phyloP scores from a whole-genome alignment of 1,140 invertebrate genomes.

The Contarinia nasturtii region DNA sequence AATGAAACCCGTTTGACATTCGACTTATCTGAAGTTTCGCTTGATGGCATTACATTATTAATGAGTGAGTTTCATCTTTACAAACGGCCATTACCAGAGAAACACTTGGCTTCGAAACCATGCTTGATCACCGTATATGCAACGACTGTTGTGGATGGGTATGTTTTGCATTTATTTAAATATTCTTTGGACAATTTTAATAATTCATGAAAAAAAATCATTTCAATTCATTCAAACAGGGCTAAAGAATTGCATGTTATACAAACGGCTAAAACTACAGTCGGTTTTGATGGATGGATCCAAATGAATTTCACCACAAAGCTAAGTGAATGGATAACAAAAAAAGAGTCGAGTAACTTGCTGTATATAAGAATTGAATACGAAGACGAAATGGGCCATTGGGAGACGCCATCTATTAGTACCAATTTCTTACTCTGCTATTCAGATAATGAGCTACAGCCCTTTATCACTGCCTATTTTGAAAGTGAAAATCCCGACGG shows the following conservation, averaged over 20 bases:
- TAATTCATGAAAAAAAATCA: no score
- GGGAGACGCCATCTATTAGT: no score
- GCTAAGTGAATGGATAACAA: slow-evolving; percentile 51
- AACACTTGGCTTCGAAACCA: neutral
- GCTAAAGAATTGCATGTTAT: neutral
- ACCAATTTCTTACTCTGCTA: no score
- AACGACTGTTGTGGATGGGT: slow-evolving; percentile 2
- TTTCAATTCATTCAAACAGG: neutral
- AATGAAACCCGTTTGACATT: slow-evolving; percentile 54
- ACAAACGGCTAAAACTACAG: slow-evolving; percentile 27
- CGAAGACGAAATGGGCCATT: no score
- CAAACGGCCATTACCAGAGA: slow-evolving; percentile 24
- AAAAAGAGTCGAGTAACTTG: slow-evolving; percentile 54
- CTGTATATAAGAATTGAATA: slow-evolving; percentile 40
- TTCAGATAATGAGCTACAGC: no score
- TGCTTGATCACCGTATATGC: slow-evolving; percentile 8
- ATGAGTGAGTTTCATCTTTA: slow-evolving; percentile 64
- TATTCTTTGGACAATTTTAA: no score
- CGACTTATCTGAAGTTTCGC: slow-evolving; percentile 44
- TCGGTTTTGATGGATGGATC: slow-evolving; percentile 40
- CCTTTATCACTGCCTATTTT: no score
- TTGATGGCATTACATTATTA: slow-evolving; percentile 27
- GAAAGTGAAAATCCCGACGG: no score
- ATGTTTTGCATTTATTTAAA: no score
- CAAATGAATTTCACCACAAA: slow-evolving; percentile 45